These are phyloP conservation scores for Apaloderma vittatum DNA, from an alignment of 2,113 vertebrate genomes.

Conservation along the genomic window DNA sequence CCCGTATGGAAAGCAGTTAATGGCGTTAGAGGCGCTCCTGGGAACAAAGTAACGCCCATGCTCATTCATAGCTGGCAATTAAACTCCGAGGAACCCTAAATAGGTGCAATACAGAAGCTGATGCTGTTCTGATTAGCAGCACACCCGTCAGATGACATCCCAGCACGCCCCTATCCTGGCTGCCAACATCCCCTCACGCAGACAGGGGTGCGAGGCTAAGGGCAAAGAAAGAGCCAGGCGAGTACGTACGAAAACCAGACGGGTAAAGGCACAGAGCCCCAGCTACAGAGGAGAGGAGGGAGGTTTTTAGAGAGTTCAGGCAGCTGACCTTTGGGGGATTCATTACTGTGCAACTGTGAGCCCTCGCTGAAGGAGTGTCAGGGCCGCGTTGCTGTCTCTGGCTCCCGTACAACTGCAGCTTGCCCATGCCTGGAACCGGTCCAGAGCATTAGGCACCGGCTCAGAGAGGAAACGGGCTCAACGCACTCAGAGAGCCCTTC, in stretches of 20 bases:
- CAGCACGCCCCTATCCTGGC: slow-evolving; percentile 14
- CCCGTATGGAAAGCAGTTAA: background rate
- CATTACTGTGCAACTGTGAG: background rate
- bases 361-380: slow-evolving; percentile 3
- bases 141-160: background rate
- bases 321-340: slow-evolving; percentile 37
- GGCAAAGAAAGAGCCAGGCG: background rate
- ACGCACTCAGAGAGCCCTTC: background rate
- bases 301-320: slow-evolving; percentile 4
- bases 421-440: slow-evolving; percentile 38
- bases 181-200: background rate
- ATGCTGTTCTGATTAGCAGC: background rate
- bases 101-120: background rate
- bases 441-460: slow-evolving; percentile 60
- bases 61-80: background rate
- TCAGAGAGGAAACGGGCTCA: slow-evolving; percentile 37
- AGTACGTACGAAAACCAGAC: background rate
- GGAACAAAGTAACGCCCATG: background rate
- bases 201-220: background rate
- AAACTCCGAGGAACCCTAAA: background rate
- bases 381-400: slow-evolving; percentile 33
- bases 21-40: background rate
- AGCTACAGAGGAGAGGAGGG: background rate
- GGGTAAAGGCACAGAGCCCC: rapidly evolving
- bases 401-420: slow-evolving; percentile 47